Base-by-base conservation (phyloP, 1,140 invertebrate genomes). In the Lasaia peninsularis region DNA sequence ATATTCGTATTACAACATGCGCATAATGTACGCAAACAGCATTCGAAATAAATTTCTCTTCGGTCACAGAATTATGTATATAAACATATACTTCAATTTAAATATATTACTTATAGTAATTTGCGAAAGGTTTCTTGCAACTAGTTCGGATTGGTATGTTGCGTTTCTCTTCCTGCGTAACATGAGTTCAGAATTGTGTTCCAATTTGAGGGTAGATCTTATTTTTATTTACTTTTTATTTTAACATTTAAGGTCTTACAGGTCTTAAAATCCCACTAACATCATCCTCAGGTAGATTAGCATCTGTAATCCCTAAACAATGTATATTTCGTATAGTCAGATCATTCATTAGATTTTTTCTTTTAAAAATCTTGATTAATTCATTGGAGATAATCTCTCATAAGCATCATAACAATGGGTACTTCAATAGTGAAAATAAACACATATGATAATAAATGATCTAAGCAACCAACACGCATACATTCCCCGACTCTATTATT, bases 401-500 rank as follows among this genome's bases (percentile, higher is more conserved):
- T 28, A 28, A 28, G 8, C 24, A 28, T 28, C 24, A 28, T 28
- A 28, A 28, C 24, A 28, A 28, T 28, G 24, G 24, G 24, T 28
- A 28, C 24, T 28, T 28, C 4, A 28, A 28, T 28, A 80, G 75
- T 78, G 79, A 77, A 85, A 81, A 77, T 74, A 75, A 72, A 76
- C 74, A 74, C 60, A 66, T 70, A 68, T 69, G 76, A 73, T 72
- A 78, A 84, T 78, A 83, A 81, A 81, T 81, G 80, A 80, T 75
- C 77, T 80, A 80, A 75, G 74, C 67, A 60, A 76, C 69, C 72
- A 69, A 58, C 56, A 72, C 68, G 73, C 78, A 78, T 72, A 69
- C 63, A 70, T 79, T 82, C 73, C 68, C 75, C 73, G 68, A 68
- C 68, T 61, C 60, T 75, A 81, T 75, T 75, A 84, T 85, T 85